Evolutionary conservation across 2,113 vertebrate genomes (phyloP).

Genomic region (Hyla sarda): DNA sequence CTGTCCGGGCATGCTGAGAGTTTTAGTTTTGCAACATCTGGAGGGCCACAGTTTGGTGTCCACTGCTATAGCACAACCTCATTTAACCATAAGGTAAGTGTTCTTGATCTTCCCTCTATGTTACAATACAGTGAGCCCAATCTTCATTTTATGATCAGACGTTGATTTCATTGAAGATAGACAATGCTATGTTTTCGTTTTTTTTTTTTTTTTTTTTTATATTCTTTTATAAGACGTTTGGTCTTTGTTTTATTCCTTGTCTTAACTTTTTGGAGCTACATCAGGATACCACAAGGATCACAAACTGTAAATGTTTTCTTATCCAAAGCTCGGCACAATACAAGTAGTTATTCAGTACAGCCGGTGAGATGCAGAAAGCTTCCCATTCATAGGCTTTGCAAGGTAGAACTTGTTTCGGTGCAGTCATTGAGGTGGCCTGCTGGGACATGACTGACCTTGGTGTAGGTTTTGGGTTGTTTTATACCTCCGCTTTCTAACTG

Average conservation of each 20-base stretch:
- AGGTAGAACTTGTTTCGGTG: conserved; percentile 41
- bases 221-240: background rate
- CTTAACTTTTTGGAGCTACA: background rate
- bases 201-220: background rate
- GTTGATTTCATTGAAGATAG: background rate
- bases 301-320: conserved; percentile 26
- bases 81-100: too few species aligned
- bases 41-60: too few species aligned
- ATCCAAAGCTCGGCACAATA: conserved; percentile 22
- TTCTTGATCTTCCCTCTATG: too few species aligned
- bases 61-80: too few species aligned
- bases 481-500: conserved; percentile 28
- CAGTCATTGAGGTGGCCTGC: conserved; percentile 10
- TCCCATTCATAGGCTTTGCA: conserved; percentile 15
- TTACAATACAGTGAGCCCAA: too few species aligned
- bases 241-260: background rate
- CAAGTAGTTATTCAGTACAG: conserved; percentile 23
- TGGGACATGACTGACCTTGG: conserved; percentile 42
- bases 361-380: conserved; percentile 18
- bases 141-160: too few species aligned
- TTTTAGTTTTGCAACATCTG: too few species aligned
- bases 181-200: background rate
- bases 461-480: conserved; percentile 8
- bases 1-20: too few species aligned
- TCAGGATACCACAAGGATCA: background rate